A percentile compares a stretch with the other conserved stretches of the same genome.
Conservation (phyloP, 2,888 invertebrate species). For the Metacarcinus magister region DNA sequence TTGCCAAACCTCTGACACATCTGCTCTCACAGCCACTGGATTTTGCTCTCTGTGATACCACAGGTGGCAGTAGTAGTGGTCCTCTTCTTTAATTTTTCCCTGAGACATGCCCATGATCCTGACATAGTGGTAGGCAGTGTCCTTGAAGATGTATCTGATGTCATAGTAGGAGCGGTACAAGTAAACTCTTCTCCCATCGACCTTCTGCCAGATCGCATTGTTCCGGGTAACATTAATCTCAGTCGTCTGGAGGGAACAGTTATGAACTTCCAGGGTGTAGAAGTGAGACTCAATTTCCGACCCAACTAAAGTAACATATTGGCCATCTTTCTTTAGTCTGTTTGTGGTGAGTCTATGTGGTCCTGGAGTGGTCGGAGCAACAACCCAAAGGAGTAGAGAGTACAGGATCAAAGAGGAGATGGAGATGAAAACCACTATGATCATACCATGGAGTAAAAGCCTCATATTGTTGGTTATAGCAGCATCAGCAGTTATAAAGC, state of each 20-base stretch:
- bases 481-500: not conserved
- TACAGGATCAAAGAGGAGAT: slow-evolving; percentile 58
- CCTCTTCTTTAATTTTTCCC: slow-evolving; percentile 67
- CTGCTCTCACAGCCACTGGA: slow-evolving; percentile 67
- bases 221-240: slow-evolving; percentile 61
- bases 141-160: slow-evolving; percentile 75
- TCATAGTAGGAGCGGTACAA: slow-evolving; percentile 82
- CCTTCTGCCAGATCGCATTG: slow-evolving; percentile 79
- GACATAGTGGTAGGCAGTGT: slow-evolving; percentile 80
- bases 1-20: slow-evolving; percentile 87
- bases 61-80: slow-evolving; percentile 64
- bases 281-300: slow-evolving; percentile 77
- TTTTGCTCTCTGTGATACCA: slow-evolving; percentile 70
- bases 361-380: not conserved
- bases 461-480: slow-evolving; percentile 33
- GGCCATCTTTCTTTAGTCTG: not conserved
- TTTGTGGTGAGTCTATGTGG: slow-evolving; percentile 1
- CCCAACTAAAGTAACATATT: slow-evolving; percentile 62
- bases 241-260: slow-evolving; percentile 55
- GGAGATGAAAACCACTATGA: slow-evolving; percentile 52
- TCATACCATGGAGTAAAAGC: slow-evolving; percentile 31
- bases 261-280: slow-evolving; percentile 58
- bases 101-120: slow-evolving; percentile 82
- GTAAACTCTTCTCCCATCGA: slow-evolving; percentile 65
- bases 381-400: slow-evolving; percentile 27